Evolutionary conservation across 2,113 vertebrate species (phyloP).

Genomic region (Rhinolophus ferrumequinum): DNA sequence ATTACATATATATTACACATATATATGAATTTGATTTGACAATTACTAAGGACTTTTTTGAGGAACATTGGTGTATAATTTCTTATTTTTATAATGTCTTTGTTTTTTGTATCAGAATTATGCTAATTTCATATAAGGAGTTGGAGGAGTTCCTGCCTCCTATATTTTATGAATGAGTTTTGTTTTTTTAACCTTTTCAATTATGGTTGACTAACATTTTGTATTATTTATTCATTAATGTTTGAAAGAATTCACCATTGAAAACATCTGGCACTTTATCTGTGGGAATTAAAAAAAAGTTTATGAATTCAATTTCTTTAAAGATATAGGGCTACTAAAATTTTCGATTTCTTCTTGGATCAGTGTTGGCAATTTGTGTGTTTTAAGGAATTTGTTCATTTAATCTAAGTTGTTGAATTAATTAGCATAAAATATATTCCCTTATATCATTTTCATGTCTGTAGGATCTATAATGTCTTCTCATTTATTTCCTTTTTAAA

Average conservation of each 20-base stretch:
- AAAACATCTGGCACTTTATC: constrained; percentile 51
- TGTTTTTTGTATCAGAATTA: constrained; percentile 32
- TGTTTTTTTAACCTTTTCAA: not conserved
- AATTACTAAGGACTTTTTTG: constrained; percentile 27
- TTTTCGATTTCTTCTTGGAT: constrained; percentile 36
- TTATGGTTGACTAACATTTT: not conserved
- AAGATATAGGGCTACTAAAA: not conserved
- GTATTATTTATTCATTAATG: not conserved
- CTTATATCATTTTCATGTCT: not conserved
- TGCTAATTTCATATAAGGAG: not conserved
- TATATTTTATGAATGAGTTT: constrained; percentile 29
- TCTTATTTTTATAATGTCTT: not conserved
- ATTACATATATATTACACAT: not conserved
- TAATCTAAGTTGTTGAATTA: constrained; percentile 12
- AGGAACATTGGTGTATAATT: not conserved
- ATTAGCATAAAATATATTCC: not conserved
- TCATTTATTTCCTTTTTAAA: constrained; percentile 1
- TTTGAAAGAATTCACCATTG: not conserved
- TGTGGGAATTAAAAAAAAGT: not conserved
- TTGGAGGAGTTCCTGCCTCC: not conserved
- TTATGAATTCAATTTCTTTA: constrained; percentile 15
- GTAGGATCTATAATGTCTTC: not conserved
- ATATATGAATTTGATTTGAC: not conserved
- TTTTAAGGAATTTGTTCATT: constrained; percentile 54
- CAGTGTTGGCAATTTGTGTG: not conserved